Evolutionary conservation across 2,797 vertebrate genomes (phyloP).

Genomic region (Aulostomus chinensis): DNA sequence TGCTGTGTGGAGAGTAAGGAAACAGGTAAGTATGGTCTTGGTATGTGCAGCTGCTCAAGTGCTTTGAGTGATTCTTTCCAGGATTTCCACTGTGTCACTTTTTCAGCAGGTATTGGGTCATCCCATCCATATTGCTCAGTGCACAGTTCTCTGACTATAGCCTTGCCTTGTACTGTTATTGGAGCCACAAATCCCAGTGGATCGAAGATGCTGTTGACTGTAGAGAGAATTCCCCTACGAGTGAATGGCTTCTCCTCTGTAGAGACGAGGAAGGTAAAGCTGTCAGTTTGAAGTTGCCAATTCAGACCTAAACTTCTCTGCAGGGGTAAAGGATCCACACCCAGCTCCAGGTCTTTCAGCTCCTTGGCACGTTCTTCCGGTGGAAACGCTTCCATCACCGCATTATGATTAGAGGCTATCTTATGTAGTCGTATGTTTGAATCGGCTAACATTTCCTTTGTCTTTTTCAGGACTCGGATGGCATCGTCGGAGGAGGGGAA

Average conservation of each 20-base stretch:
- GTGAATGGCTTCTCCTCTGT: slow-evolving; percentile 16
- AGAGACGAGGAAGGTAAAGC: slow-evolving; percentile 25
- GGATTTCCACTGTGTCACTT: slow-evolving; percentile 1
- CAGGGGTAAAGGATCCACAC: not conserved
- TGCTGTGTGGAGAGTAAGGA: not conserved
- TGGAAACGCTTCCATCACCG: too few species aligned
- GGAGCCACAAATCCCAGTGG: too few species aligned
- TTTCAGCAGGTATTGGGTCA: not conserved
- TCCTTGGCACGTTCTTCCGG: too few species aligned
- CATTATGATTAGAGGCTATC: too few species aligned
- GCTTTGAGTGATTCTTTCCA: slow-evolving; percentile 8
- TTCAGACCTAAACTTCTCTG: not conserved
- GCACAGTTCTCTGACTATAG: slow-evolving; percentile 10
- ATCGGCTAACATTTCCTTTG: too few species aligned
- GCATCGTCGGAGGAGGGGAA: too few species aligned
- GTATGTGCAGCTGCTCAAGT: slow-evolving; percentile 15
- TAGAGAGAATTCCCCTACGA: slow-evolving; percentile 11
- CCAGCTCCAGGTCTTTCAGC: too few species aligned
- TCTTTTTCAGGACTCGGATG: too few species aligned
- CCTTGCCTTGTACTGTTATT: slow-evolving; percentile 15
- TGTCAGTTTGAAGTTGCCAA: slow-evolving; percentile 7
- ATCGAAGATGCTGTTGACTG: slow-evolving; percentile 28
- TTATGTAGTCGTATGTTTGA: too few species aligned
- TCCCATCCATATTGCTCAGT: slow-evolving; percentile 23
- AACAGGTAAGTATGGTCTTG: slow-evolving; percentile 2